Evolutionary conservation across 2,797 vertebrate species (phyloP), one percentile per base, ranked within the genome.

Genomic region (Tinamus major): DNA sequence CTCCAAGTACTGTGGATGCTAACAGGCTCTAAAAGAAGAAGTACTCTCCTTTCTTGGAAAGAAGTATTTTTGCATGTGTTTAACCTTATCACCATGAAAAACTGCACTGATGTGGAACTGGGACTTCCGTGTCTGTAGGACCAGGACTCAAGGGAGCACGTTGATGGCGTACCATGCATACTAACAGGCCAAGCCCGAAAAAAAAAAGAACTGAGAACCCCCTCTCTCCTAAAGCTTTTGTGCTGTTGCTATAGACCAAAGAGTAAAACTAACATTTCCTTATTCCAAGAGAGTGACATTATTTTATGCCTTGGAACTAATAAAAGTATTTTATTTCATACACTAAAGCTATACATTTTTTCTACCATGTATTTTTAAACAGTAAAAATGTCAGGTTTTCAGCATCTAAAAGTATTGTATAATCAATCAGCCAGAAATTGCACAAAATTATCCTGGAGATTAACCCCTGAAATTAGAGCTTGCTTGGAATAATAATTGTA

Each of bases 1-100:
- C 44, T 71, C 37, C 17, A 33, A 85, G 39, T 14, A 51, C 85
- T 53, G 42, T 0, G 0, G 27, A 58, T 44, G 55, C 61, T 90
- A 61, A 70, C 2, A 29, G 69, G 69, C 26, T 88, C 35, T 76
- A 5, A 37, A 56, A 53, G 67, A 87, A 92, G 79, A 1, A 56
- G 48, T 8, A 11, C 35, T 44, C 23, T 63, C 33, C 53, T 71
- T 35, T 44, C 77, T 77, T 39, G 13, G 2, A 33, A 86, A 88
- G 86, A 72, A 48, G 21, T 1, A n/a, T 55, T 39, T 35, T 35
- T 1, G 4, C 9, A 2, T 0, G 4, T 10, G 29, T 79, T 83
- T 87, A 41, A 76, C 26, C 24, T 18, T 2, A 21, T 1, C 51
- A 23, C 17, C 53, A n/a, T 0, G 2, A 49, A 6, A 24, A 87